Evolutionary conservation across 2,113 vertebrate species (phyloP), one percentile per base, ranked within the genome.

Genomic region (Pachypanchax playfairii): DNA sequence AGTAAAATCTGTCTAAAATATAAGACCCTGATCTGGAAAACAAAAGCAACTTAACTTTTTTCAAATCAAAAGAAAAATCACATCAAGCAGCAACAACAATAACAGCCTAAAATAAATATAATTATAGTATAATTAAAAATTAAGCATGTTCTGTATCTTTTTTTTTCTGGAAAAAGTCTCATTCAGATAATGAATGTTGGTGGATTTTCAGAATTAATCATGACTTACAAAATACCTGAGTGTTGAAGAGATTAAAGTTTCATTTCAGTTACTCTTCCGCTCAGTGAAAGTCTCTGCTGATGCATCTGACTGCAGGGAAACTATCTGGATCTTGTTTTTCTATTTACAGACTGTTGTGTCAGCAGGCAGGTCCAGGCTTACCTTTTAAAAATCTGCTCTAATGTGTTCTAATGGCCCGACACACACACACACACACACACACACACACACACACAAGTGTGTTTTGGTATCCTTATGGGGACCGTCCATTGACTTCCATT

Each of bases 301-400:
- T 59, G 68, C 49, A 56, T 69, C 65, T 55, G 42, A 67, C 38
- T 61, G 55, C 58, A 33, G 70, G 70, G 62, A 84, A 81, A 59
- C 57, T 7, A 17, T 63, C 63, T 60, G 51, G n/a, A 44, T 70
- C 35, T 44, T 75, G 35, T 55, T 62, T 69, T 35, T 33, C 56
- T 75, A 36, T 82, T 85, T 82, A 65, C 83, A 49, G 77, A 77
- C 68, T 88, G 77, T 79, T 80, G 83, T 88, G 86, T 91, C 86
- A 90, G 90, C 89, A 88, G 60, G 57, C 79, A 61, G 80, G 5
- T 18, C 52, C 60, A 43, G 29, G 71, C 71, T 67, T 64, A 61
- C 80, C 85, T 86, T 83, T 91, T 89, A 90, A 88, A 88, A 87
- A 85, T 66, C 76, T 83, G 77, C 87, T 85, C 39, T 42, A 42